Evolutionary conservation across 2,113 vertebrate genomes (phyloP).

Genomic region (Microcebus lehilahytsara): DNA sequence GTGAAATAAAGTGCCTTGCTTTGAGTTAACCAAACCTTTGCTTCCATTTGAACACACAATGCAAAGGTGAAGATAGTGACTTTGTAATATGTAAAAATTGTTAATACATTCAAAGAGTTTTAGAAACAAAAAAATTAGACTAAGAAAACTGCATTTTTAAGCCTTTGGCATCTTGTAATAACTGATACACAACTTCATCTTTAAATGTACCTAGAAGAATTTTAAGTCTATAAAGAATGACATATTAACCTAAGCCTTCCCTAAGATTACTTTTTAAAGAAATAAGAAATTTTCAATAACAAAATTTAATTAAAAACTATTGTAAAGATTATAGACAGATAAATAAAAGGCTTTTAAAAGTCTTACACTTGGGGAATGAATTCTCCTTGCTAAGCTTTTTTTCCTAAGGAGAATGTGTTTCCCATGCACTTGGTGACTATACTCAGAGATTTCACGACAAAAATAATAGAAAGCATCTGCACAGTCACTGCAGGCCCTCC

Average conservation of each 20-base stretch:
- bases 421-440: background rate
- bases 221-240: slow-evolving; percentile 16
- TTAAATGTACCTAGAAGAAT: slow-evolving; percentile 29
- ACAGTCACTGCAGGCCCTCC: background rate
- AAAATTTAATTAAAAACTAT: slow-evolving; percentile 59
- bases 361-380: slow-evolving; percentile 6
- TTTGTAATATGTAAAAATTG: background rate
- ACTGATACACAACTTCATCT: background rate
- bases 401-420: slow-evolving; percentile 45
- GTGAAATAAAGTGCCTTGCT: background rate
- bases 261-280: slow-evolving; percentile 44
- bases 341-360: slow-evolving; percentile 25
- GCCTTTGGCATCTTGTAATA: background rate
- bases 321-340: background rate
- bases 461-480: slow-evolving; percentile 68
- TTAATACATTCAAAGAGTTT: background rate
- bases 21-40: background rate
- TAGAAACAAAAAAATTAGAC: background rate
- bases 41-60: background rate
- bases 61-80: background rate
- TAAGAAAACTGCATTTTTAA: slow-evolving; percentile 8
- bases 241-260: slow-evolving; percentile 41
- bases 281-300: slow-evolving; percentile 34
- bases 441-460: slow-evolving; percentile 44
- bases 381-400: slow-evolving; percentile 58